Evolutionary conservation across 2,797 vertebrate genomes (phyloP), one percentile per base, ranked within the genome.

Genomic region (Sciurus carolinensis): DNA sequence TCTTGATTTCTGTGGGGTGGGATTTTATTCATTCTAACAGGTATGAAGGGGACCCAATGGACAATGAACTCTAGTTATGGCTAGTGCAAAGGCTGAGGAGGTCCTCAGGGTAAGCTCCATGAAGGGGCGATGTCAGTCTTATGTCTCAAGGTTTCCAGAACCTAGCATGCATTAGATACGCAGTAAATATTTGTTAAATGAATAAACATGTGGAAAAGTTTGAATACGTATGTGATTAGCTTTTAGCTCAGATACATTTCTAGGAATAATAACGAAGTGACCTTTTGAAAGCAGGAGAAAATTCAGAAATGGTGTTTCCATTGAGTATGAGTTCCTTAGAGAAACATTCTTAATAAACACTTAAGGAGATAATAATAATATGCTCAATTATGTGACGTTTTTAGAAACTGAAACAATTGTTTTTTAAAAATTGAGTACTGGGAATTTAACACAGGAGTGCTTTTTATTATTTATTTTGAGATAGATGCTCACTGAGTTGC

Each of bases 141-240:
- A 7, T 50, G 79, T 87, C 75, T 12, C 33, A 73, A 2, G 82
- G 36, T 71, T 82, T 83, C 44, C 36, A 82, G 50, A 96, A 82
- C 54, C n/a, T 79, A 77, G 72, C 36, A 54, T 3, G 10, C 26
- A 62, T 42, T 26, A 75, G n/a, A 15, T 54, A 76, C 24, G 82
- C 44, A 76, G 52, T 64, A 77, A 79, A 62, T 83, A 91, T 77
- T 73, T 94, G 66, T 79, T 88, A 85, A 91, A 75, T 79, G 73
- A 83, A 91, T 73, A 67, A 94, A 75, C 47, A 33, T 14, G 69
- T 18, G 15, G 22, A 57, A 81, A 94, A 30, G 12, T 76, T 52
- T 91, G 84, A 64, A 17, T 67, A 73, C 24, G 22, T 9, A 54
- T 20, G 18, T 30, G 33, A 75, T 86, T 79, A n/a, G 89, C 77